phyloP scores from a whole-genome alignment of 1,140 invertebrate genomes.

The Euschistus heros region DNA sequence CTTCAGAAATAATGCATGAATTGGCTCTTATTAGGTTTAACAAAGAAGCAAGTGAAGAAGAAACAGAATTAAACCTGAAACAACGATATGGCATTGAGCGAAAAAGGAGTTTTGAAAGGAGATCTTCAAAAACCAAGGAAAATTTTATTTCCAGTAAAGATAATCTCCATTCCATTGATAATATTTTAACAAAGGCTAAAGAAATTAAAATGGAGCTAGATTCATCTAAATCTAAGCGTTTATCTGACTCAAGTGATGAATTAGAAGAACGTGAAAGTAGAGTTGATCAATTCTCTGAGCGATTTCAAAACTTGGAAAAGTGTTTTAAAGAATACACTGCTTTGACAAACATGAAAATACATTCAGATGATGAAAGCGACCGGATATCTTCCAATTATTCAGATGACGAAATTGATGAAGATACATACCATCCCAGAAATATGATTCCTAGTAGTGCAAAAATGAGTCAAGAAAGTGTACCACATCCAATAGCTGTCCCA shows the following conservation, averaged over 20 bases:
- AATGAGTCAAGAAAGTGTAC: background rate
- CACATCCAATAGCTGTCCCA: background rate
- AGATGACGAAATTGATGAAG: slow-evolving; percentile 26
- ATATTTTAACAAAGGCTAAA: slow-evolving; percentile 7
- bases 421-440: slow-evolving; percentile 30
- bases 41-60: slow-evolving; percentile 57
- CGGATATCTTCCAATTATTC: slow-evolving; percentile 3
- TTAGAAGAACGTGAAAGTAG: slow-evolving; percentile 25
- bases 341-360: slow-evolving; percentile 8
- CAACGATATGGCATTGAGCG: slow-evolving; percentile 26
- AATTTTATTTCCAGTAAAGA: slow-evolving; percentile 15
- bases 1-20: slow-evolving; percentile 67
- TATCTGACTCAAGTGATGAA: slow-evolving; percentile 20
- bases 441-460: slow-evolving; percentile 18
- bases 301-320: slow-evolving; percentile 25
- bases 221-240: background rate
- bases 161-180: slow-evolving; percentile 9
- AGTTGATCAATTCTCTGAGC: slow-evolving; percentile 34
- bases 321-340: slow-evolving; percentile 33
- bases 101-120: slow-evolving; percentile 27
- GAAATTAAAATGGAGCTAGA: background rate
- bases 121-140: slow-evolving; percentile 1
- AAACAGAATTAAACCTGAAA: slow-evolving; percentile 43
- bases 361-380: slow-evolving; percentile 7
- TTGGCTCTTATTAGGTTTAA: slow-evolving; percentile 66